Evolutionary conservation across 2,888 invertebrate genomes (phyloP).

Genomic region (Adelphocoris suturalis): DNA sequence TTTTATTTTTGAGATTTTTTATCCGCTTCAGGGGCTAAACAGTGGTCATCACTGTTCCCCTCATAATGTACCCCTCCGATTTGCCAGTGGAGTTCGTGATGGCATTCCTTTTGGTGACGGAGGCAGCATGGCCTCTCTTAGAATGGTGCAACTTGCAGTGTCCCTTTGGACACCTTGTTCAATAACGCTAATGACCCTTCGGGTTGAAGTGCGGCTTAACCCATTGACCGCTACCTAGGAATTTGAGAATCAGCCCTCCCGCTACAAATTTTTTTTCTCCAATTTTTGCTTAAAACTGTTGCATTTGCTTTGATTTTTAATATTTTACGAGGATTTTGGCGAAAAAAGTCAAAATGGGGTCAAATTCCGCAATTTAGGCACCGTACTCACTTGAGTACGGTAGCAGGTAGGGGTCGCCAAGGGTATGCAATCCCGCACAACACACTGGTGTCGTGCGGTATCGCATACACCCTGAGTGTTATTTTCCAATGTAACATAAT

Average conservation of each 20-base stretch:
- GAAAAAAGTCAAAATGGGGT: neutral
- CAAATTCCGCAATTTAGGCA: neutral
- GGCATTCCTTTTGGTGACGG: too few species aligned
- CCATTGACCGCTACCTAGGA: slow-evolving; percentile 21
- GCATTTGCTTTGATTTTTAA: slow-evolving; percentile 15
- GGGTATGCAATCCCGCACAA: slow-evolving; percentile 30
- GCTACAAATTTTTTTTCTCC: slow-evolving; percentile 1
- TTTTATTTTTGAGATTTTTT: too few species aligned
- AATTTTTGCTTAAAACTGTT: slow-evolving; percentile 34
- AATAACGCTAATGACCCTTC: too few species aligned
- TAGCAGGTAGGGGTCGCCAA: neutral
- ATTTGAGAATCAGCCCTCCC: neutral
- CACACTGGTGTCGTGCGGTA: neutral
- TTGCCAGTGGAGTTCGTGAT: too few species aligned
- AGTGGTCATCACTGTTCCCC: too few species aligned
- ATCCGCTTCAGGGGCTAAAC: too few species aligned
- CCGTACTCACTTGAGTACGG: neutral
- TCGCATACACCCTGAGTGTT: neutral
- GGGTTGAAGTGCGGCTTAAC: too few species aligned
- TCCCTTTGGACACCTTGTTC: too few species aligned
- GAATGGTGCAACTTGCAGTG: too few species aligned
- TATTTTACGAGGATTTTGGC: slow-evolving; percentile 23
- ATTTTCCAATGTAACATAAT: neutral
- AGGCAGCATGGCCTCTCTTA: too few species aligned
- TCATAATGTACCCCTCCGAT: too few species aligned